Evolutionary conservation across 2,113 vertebrate species (phyloP).

Genomic region (Neolamprologus ventralis): DNA sequence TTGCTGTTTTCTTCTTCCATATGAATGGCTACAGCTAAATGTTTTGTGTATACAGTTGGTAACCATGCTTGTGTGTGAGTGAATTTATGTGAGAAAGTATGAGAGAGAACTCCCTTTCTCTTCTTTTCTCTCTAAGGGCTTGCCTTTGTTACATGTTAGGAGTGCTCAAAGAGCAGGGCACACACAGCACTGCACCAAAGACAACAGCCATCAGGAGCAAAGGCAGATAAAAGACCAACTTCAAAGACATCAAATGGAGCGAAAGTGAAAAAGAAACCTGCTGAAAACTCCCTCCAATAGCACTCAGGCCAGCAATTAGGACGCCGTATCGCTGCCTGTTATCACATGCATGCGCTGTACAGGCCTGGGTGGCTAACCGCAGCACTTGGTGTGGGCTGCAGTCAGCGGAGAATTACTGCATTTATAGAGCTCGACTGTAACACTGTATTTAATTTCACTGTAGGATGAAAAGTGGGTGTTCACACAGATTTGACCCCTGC

Average conservation of each 20-base stretch:
- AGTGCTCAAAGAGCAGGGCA: conserved; percentile 59
- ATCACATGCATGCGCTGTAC: conserved; percentile 21
- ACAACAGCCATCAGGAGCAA: conserved; percentile 72
- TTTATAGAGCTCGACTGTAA: conserved; percentile 36
- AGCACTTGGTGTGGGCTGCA: conserved; percentile 57
- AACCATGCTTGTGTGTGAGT: background rate
- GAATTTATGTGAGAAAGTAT: conserved; percentile 24
- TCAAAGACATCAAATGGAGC: conserved; percentile 70
- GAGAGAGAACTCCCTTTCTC: conserved; percentile 16
- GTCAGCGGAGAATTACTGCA: conserved; percentile 44
- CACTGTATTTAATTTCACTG: conserved; percentile 62
- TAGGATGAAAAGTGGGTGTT: conserved; percentile 69
- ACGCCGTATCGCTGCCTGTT: conserved; percentile 40
- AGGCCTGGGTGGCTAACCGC: conserved; percentile 53
- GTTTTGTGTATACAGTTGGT: conserved; percentile 12
- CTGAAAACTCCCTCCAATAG: conserved; percentile 63
- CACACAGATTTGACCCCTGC: conserved; percentile 54
- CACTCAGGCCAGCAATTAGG: conserved; percentile 70
- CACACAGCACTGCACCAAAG: conserved; percentile 62
- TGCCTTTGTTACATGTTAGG: conserved; percentile 69
- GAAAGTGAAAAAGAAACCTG: conserved; percentile 67
- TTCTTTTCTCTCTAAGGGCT: conserved; percentile 52
- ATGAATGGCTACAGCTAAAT: conserved; percentile 13
- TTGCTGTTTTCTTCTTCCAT: background rate
- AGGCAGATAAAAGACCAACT: conserved; percentile 68